These are phyloP conservation scores for Phylloscopus whistleri DNA, from an alignment of 2,113 vertebrate genomes.

Conservation along the genomic window DNA sequence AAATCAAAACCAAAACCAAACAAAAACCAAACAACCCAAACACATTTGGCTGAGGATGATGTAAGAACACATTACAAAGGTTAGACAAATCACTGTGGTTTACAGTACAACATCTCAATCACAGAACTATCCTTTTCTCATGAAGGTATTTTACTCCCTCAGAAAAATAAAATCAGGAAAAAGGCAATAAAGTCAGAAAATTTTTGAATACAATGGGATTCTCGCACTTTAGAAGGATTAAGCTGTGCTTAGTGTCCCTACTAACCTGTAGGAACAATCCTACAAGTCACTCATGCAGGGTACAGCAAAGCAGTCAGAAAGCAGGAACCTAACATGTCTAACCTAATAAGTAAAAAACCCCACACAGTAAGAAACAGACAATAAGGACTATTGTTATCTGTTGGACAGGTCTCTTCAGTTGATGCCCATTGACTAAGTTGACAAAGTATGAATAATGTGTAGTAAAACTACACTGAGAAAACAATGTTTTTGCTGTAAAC, in stretches of 20 bases:
- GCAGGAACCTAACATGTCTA: not conserved
- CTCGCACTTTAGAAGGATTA: not conserved
- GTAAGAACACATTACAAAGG: not conserved
- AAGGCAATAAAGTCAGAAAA: not conserved
- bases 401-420: not conserved
- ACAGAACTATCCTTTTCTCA: not conserved
- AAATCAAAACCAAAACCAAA: not conserved
- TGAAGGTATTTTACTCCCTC: not conserved
- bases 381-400: not conserved
- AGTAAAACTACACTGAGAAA: not conserved
- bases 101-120: not conserved
- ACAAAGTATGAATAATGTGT: not conserved
- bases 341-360: not conserved
- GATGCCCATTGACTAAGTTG: not conserved
- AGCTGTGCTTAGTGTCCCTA: not conserved
- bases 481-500: not conserved
- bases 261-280: not conserved
- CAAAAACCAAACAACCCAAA: not conserved
- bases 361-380: not conserved
- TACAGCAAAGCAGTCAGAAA: not conserved
- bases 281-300: rapidly evolving
- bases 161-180: not conserved
- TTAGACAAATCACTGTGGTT: not conserved
- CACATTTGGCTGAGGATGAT: not conserved
- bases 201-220: not conserved